A percentile compares a stretch with the other conserved stretches of the same genome.
phyloP scores from a whole-genome alignment of 2,113 vertebrate genomes.

The Conger conger region DNA sequence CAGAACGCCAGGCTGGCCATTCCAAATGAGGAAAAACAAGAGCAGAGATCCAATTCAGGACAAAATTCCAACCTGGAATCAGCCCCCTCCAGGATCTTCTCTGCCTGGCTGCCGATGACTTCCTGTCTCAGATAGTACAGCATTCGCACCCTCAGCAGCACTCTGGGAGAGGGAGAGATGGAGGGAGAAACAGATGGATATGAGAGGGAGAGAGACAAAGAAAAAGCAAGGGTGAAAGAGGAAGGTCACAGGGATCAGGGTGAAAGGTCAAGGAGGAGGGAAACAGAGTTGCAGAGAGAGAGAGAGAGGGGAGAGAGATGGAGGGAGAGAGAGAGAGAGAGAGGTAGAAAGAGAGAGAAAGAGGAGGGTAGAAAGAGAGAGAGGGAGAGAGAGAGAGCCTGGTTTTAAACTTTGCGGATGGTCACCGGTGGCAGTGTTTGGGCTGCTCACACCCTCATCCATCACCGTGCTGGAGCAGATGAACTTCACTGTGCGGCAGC shows the following conservation, averaged over 20 bases:
- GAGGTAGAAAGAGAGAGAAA: not conserved
- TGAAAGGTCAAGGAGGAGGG: not conserved
- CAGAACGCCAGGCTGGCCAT: not conserved
- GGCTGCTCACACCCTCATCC: constrained; percentile 89
- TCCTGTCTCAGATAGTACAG: constrained; percentile 98
- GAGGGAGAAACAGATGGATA: no score
- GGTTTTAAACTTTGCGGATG: constrained; percentile 86
- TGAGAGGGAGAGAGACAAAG: not conserved
- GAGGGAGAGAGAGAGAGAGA: not conserved
- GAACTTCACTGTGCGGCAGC: constrained; percentile 89
- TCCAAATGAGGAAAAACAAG: constrained; percentile 45
- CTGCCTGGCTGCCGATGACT: constrained; percentile 95
- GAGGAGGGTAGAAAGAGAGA: not conserved
- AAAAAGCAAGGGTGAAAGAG: not conserved
- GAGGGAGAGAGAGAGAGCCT: constrained; percentile 42
- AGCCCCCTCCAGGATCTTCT: constrained; percentile 91
- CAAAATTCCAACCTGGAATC: constrained; percentile 81
- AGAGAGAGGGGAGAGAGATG: not conserved
- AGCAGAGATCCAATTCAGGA: no score
- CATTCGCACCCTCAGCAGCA: constrained; percentile 98
- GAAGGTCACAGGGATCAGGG: not conserved
- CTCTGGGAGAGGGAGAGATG: constrained; percentile 68
- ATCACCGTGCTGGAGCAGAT: constrained; percentile 90
- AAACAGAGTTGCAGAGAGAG: not conserved
- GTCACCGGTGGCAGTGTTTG: constrained; percentile 89